Evolutionary conservation across 2,797 vertebrate genomes (phyloP).

Genomic region (Pogonophryne albipinna): DNA sequence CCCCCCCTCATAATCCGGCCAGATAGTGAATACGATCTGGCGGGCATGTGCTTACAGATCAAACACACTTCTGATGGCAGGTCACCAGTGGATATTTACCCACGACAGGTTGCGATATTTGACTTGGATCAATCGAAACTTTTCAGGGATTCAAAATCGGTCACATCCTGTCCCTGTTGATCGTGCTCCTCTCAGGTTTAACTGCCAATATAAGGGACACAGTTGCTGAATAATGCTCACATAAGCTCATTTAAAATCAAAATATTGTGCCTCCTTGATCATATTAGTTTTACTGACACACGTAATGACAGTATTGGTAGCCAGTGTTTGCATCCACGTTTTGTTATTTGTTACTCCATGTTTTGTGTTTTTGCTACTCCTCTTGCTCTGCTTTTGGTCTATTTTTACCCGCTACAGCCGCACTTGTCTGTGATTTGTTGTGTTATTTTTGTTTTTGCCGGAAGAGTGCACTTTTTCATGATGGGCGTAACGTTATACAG

Average conservation of each 20-base stretch:
- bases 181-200: conserved; percentile 34
- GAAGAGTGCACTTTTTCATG: conserved; percentile 58
- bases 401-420: conserved; percentile 47
- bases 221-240: not conserved
- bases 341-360: conserved; percentile 18
- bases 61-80: conserved; percentile 4
- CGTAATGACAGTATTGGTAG: not conserved
- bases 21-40: conserved; percentile 8
- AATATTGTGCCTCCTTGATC: conserved; percentile 12
- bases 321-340: conserved; percentile 30
- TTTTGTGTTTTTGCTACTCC: not conserved
- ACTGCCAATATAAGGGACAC: not conserved
- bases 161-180: conserved; percentile 79
- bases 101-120: conserved; percentile 19
- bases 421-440: conserved; percentile 58
- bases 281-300: conserved; percentile 6
- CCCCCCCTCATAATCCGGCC: conserved; percentile 2
- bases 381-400: conserved; percentile 31
- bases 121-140: conserved; percentile 61
- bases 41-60: not conserved
- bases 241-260: not conserved
- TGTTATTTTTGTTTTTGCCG: conserved; percentile 63
- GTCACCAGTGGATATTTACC: not conserved
- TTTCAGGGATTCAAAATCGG: conserved; percentile 66
- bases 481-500: conserved; percentile 65